Evolutionary conservation across 2,888 invertebrate species (phyloP).

Genomic region (Odiellus spinosus): DNA sequence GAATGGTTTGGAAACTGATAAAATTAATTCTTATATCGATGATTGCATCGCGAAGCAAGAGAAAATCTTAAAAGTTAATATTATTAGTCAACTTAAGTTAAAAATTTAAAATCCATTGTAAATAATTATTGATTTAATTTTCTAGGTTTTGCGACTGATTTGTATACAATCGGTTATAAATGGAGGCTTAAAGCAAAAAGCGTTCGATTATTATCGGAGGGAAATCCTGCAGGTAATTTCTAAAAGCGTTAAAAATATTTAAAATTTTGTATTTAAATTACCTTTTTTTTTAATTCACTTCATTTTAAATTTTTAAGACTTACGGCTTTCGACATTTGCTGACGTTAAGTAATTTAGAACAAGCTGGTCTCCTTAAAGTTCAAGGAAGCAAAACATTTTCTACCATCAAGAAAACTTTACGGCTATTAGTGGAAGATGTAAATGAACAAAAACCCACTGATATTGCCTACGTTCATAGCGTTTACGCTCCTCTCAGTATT

Average conservation of each 20-base stretch:
- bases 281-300: slow-evolving; percentile 1
- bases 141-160: slow-evolving; percentile 58
- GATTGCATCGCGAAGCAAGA: slow-evolving; percentile 73
- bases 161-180: slow-evolving; percentile 84
- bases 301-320: slow-evolving; percentile 37
- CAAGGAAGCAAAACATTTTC: slow-evolving; percentile 41
- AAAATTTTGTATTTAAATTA: no score
- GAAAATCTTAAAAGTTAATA: slow-evolving; percentile 50
- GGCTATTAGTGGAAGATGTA: slow-evolving; percentile 73
- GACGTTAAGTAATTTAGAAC: slow-evolving; percentile 68
- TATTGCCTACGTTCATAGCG: slow-evolving; percentile 77
- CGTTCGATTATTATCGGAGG: slow-evolving; percentile 55
- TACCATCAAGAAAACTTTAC: slow-evolving; percentile 42
- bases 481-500: slow-evolving; percentile 79
- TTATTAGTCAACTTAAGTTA: background rate
- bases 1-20: slow-evolving; percentile 80
- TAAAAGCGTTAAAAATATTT: no score
- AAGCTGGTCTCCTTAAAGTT: slow-evolving; percentile 57
- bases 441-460: slow-evolving; percentile 56
- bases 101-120: background rate
- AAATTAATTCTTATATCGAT: slow-evolving; percentile 72
- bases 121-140: background rate
- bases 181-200: slow-evolving; percentile 79
- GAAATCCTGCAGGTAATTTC: slow-evolving; percentile 39
- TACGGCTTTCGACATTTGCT: slow-evolving; percentile 73